These are phyloP conservation scores for Philopedon plagiatum DNA, from an alignment of 2,888 invertebrate genomes.

Conservation along the genomic window DNA sequence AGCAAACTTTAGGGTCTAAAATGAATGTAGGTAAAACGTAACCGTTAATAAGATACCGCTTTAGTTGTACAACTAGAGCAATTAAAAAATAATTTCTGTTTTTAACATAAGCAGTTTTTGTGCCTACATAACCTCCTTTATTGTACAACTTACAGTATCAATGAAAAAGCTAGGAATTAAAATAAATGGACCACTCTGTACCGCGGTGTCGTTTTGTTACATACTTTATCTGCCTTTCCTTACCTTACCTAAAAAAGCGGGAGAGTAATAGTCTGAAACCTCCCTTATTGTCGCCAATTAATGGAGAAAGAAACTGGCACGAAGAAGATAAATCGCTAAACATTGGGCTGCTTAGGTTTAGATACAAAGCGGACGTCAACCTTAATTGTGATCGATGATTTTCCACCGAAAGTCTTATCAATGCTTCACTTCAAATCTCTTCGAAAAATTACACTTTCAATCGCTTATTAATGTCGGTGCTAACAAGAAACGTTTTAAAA, in stretches of 20 bases:
- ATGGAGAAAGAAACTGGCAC: conserved; percentile 53
- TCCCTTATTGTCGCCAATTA: conserved; percentile 53
- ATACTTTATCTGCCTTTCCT: neutral
- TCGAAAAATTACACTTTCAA: conserved; percentile 40
- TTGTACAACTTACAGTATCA: no score
- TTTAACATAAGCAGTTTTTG: no score
- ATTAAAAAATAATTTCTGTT: no score
- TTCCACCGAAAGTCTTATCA: conserved; percentile 42
- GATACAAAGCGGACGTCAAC: conserved; percentile 55
- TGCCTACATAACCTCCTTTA: no score
- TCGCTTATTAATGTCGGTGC: conserved; percentile 38
- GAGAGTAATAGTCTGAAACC: conserved; percentile 35
- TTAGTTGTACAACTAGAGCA: no score
- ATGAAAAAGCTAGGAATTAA: no score
- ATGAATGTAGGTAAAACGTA: no score
- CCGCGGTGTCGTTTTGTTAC: neutral
- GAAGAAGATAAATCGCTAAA: conserved; percentile 58
- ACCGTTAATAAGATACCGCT: no score
- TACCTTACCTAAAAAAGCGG: conserved; percentile 16
- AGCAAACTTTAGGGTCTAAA: no score
- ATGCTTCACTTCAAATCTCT: conserved; percentile 45
- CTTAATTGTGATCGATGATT: conserved; percentile 59
- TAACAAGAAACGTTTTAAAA: conserved; percentile 22
- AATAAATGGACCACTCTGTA: no score
- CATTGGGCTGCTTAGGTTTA: conserved; percentile 51